Evolutionary conservation across 2,797 vertebrate species (phyloP).

Genomic region (Ctenopoma kingsleyae): DNA sequence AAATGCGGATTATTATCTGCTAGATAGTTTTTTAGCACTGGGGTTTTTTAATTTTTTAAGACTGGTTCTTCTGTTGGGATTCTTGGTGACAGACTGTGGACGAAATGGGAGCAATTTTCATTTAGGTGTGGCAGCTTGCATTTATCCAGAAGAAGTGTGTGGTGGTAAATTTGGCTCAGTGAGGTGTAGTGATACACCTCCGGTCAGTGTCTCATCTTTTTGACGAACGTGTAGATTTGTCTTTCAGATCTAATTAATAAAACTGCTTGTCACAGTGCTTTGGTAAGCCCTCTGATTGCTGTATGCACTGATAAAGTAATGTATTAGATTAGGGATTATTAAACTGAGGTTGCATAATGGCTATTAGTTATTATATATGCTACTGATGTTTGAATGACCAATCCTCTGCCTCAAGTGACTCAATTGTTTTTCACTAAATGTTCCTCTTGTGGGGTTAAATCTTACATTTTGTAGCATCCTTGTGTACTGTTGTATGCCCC

Average conservation of each 20-base stretch:
- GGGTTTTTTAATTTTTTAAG: slow-evolving; percentile 68
- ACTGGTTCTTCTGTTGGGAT: slow-evolving; percentile 44
- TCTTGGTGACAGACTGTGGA: slow-evolving; percentile 47
- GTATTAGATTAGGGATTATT: background rate
- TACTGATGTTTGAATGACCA: slow-evolving; percentile 16
- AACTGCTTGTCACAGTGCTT: slow-evolving; percentile 15
- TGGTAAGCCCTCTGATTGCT: slow-evolving; percentile 28
- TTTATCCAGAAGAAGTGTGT: slow-evolving; percentile 35
- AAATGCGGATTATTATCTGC: slow-evolving; percentile 68
- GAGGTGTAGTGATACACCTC: slow-evolving; percentile 27
- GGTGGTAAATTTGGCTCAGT: slow-evolving; percentile 41
- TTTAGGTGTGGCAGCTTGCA: slow-evolving; percentile 43
- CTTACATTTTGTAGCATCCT: slow-evolving; percentile 10
- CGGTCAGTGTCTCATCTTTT: slow-evolving; percentile 18
- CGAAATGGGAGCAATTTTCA: slow-evolving; percentile 40
- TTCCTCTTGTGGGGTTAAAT: slow-evolving; percentile 6
- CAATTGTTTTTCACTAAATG: slow-evolving; percentile 9
- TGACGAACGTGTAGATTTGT: slow-evolving; percentile 6
- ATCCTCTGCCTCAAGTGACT: background rate
- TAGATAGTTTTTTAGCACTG: slow-evolving; percentile 50
- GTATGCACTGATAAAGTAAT: slow-evolving; percentile 6
- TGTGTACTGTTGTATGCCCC: background rate
- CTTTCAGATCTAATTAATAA: slow-evolving; percentile 35
- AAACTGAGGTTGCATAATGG: background rate
- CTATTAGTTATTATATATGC: background rate